A percentile compares a stretch with the other conserved stretches of the same genome.
phyloP scores from a whole-genome alignment of 1,140 invertebrate species.

The Meloidogyne chitwoodi region DNA sequence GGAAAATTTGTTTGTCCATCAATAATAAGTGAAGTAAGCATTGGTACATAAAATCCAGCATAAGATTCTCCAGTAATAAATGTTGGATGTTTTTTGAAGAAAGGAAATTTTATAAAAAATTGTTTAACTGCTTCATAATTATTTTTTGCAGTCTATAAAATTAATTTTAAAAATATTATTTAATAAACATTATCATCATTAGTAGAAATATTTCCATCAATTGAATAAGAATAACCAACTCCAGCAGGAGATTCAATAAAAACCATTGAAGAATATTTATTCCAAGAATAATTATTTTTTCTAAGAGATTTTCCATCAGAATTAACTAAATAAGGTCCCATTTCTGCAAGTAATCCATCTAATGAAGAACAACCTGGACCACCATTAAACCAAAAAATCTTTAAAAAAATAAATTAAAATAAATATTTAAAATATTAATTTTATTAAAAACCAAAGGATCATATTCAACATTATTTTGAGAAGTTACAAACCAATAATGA shows the following conservation, averaged over 20 bases:
- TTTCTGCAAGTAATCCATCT: conserved; percentile 63
- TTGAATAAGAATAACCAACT: conserved; percentile 35
- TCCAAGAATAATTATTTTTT: conserved; percentile 49
- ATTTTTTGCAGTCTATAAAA: conserved; percentile 56
- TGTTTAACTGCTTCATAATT: conserved; percentile 63
- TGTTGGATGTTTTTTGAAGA: conserved; percentile 61
- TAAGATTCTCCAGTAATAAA: conserved; percentile 63
- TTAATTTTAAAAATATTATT: not conserved
- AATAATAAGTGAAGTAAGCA: conserved; percentile 61
- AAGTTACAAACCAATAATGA: conserved; percentile 63
- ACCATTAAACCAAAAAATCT: conserved; percentile 66
- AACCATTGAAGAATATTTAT: conserved; percentile 46
- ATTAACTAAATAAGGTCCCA: conserved; percentile 64
- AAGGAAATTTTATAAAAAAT: conserved; percentile 65
- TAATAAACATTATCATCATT: conserved; percentile 24
- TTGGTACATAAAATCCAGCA: conserved; percentile 63
- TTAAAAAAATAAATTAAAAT: not conserved
- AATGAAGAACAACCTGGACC: conserved; percentile 66
- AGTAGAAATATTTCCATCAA: conserved; percentile 6
- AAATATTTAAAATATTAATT: not conserved
- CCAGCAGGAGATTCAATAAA: conserved; percentile 46
- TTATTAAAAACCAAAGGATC: conserved; percentile 64
- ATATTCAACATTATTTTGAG: conserved; percentile 58
- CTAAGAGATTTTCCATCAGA: conserved; percentile 60
- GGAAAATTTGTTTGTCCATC: conserved; percentile 1